Evolutionary conservation across 2,113 vertebrate genomes (phyloP).

Genomic region (Lepidothrix coronata): DNA sequence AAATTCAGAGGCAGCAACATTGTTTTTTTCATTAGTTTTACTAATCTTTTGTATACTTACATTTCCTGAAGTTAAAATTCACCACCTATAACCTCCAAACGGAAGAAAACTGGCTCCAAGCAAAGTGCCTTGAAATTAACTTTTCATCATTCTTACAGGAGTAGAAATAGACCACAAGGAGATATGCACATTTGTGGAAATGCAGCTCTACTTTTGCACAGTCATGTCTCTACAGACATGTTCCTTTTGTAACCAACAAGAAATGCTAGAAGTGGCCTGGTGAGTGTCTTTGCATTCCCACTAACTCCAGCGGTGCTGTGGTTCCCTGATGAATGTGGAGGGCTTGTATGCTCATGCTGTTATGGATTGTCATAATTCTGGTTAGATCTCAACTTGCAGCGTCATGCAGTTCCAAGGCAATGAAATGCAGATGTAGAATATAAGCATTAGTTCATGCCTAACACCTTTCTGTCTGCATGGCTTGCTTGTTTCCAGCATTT

Average conservation of each 20-base stretch:
- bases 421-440: background rate
- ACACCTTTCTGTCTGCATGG: background rate
- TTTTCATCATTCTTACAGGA: background rate
- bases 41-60: background rate
- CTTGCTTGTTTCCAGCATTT: background rate
- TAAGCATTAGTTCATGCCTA: background rate
- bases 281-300: background rate
- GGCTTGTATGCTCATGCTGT: rapidly evolving
- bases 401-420: rapidly evolving
- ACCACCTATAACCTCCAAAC: background rate
- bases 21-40: background rate
- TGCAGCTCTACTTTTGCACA: background rate
- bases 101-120: background rate
- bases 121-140: background rate
- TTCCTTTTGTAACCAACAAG: rapidly evolving
- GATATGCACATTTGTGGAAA: background rate
- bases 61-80: background rate
- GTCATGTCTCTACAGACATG: background rate
- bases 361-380: rapidly evolving
- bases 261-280: background rate
- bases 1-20: background rate
- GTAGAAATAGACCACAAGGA: background rate
- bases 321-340: rapidly evolving
- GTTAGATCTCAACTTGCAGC: background rate
- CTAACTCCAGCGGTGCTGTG: rapidly evolving